Evolutionary conservation across 1,140 invertebrate genomes (phyloP).

Genomic region (Chironomus striatipennis): DNA sequence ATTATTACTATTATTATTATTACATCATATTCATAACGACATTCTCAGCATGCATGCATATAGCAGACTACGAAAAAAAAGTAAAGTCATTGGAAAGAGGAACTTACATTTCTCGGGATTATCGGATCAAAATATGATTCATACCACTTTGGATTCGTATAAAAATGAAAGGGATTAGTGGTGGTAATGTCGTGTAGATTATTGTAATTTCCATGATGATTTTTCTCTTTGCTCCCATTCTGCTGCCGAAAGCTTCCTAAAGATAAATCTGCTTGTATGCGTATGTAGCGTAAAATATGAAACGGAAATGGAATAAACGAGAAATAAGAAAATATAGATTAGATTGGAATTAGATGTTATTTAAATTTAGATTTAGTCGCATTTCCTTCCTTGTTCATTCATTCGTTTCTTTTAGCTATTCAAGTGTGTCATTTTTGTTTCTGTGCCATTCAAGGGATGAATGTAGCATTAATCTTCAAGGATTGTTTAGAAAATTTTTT

Average conservation of each 20-base stretch:
- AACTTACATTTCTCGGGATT: constrained; percentile 63
- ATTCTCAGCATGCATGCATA: neutral
- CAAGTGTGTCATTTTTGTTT: too few species aligned
- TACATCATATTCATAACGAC: neutral
- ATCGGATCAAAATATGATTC: constrained; percentile 78
- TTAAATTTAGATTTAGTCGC: neutral
- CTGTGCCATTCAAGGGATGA: too few species aligned
- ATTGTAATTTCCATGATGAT: constrained; percentile 22
- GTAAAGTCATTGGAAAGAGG: constrained; percentile 29
- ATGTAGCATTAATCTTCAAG: too few species aligned
- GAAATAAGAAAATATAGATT: constrained; percentile 11
- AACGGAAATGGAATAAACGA: constrained; percentile 11
- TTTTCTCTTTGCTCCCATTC: neutral
- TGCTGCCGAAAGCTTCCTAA: constrained; percentile 6
- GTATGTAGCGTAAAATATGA: neutral
- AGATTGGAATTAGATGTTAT: constrained; percentile 3
- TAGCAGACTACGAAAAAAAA: neutral
- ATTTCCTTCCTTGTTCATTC: neutral
- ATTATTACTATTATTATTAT: constrained; percentile 2
- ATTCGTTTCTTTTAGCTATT: neutral
- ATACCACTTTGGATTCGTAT: constrained; percentile 39
- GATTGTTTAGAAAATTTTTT: too few species aligned
- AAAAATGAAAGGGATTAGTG: constrained; percentile 33
- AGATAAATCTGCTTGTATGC: neutral
- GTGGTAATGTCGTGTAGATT: constrained; percentile 23